Base-by-base conservation (phyloP, 2,888 invertebrate genomes). In the Rutpela maculata region DNA sequence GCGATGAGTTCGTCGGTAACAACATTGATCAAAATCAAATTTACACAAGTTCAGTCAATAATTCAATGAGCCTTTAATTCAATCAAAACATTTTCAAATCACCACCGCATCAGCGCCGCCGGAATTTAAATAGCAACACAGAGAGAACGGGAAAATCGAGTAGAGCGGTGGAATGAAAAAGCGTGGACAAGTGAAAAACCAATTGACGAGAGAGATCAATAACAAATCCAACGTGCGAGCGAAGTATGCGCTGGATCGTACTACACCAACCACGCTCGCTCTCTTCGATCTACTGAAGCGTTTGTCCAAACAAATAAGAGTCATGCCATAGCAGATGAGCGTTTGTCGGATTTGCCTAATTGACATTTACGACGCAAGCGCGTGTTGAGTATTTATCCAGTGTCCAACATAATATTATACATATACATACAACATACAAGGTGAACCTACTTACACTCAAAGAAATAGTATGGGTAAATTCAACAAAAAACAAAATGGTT, bases 1-100 rank as follows among this genome's bases (percentile, higher is more conserved):
- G 85, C 12, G 88, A 85, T 55, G 87, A 84, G 71, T 85, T 86
- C 22, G 88, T 86, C 55, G 89, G 88, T 75, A 89, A 85, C 84
- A 89, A 85, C 88, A 89, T 88, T 82, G 78, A 72, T 67, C 38
- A 74, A 31, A 59, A 18, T 22, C 55, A 56, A 57, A 65, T 31
- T 38, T 26, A 57, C 66, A 22, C 15, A 38, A 15, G 43, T 26
- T 15, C 60, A 38, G 35, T 59, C 18, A 67, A 12, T 59, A 59
- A 22, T 22, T 59, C 0, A 22, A 55, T 22, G 12, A 50, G 15
- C 9, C 11, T 55, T 55, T 26, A 55, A 67, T 56, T 67, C 26
- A 50, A 50, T 55, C 10, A 9, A 65, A 55, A 67, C 55, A 50
- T 56, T 55, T 26, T 31, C 22, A 17, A 63, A 26, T 22, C 18